phyloP scores from a whole-genome alignment of 1,140 invertebrate species.

The Saccostrea cuccullata region DNA sequence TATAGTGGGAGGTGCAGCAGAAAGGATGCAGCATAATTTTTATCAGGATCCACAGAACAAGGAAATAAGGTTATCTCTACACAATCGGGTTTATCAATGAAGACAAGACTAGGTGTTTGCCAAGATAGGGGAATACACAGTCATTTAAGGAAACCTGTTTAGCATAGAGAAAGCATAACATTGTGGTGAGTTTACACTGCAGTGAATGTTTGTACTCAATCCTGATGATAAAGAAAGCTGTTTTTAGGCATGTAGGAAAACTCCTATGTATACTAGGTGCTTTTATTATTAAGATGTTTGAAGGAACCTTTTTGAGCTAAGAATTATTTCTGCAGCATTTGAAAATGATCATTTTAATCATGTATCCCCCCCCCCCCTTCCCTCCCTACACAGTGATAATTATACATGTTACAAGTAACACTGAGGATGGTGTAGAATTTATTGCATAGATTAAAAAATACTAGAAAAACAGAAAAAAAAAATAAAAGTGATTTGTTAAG shows the following conservation, averaged over 20 bases:
- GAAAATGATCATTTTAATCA: no score
- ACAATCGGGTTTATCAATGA: conserved; percentile 16
- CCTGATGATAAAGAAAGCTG: not conserved
- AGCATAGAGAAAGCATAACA: not conserved
- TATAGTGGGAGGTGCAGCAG: not conserved
- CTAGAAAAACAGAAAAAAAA: no score
- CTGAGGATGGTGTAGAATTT: no score
- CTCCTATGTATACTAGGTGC: no score
- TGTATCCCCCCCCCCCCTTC: no score
- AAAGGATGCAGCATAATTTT: not conserved
- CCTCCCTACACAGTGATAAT: no score
- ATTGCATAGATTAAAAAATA: no score
- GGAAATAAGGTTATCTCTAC: not conserved
- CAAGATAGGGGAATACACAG: not conserved
- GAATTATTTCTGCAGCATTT: no score
- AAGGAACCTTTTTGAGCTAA: no score
- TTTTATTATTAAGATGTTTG: no score
- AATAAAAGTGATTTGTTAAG: no score
- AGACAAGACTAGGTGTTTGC: not conserved
- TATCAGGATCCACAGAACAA: not conserved
- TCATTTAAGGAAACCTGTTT: conserved; percentile 1
- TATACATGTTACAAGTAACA: no score
- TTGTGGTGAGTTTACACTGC: not conserved
- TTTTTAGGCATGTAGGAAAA: not conserved
- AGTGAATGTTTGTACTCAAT: not conserved